phyloP scores from a whole-genome alignment of 53 echinoderm and acorn worm species.

The Paracentrotus lividus region DNA sequence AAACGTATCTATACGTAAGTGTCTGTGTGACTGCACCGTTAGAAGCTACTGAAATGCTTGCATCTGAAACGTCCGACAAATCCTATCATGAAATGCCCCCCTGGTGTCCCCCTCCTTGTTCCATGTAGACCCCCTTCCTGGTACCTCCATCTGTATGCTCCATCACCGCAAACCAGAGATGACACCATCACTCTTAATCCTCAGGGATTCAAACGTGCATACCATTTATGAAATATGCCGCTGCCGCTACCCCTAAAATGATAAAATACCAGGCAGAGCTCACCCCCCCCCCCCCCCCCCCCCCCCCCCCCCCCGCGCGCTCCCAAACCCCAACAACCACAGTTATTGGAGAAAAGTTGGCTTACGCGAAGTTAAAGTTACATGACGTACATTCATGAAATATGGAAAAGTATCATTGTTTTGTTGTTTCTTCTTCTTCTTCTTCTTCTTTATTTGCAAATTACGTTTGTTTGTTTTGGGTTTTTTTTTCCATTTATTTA shows the following conservation, averaged over 20 bases:
- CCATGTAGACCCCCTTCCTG: background rate
- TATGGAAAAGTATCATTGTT: background rate
- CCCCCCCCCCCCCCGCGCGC: background rate
- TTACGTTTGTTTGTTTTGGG: background rate
- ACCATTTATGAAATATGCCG: background rate
- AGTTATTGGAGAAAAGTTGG: background rate
- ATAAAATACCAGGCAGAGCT: too few relatives aligned
- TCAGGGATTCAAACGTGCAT: constrained; percentile 2
- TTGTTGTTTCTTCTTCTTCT: background rate
- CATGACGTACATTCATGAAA: background rate
- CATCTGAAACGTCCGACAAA: too few relatives aligned
- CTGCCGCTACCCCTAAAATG: background rate
- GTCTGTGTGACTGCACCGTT: too few relatives aligned
- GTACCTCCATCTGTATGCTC: background rate
- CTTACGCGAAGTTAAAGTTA: background rate
- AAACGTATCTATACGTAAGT: too few relatives aligned
- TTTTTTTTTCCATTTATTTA: too few relatives aligned
- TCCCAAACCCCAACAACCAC: constrained; percentile 18
- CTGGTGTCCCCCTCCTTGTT: background rate
- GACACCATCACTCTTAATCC: constrained; percentile 21
- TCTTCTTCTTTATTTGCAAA: too few relatives aligned
- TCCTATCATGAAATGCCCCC: too few relatives aligned
- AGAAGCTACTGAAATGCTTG: too few relatives aligned
- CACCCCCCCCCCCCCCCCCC: too few relatives aligned
- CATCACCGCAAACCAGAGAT: background rate